These are phyloP conservation scores for Drosophila engyochracea DNA, from an alignment of 2,888 invertebrate genomes.

Conservation along the genomic window DNA sequence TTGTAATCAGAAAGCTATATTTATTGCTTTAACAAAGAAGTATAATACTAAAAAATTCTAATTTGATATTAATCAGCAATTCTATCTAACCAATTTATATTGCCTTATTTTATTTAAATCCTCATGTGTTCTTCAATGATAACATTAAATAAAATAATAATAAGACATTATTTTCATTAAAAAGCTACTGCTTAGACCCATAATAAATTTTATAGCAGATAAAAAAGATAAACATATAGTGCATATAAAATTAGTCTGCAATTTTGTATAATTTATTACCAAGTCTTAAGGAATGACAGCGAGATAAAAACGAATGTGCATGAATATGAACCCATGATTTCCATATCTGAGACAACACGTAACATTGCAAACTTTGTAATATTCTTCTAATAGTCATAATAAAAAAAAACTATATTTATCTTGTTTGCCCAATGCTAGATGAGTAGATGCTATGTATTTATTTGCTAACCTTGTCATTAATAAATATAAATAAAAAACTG, in stretches of 20 bases:
- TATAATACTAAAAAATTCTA: not conserved
- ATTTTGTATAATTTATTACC: not conserved
- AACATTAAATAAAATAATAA: not conserved
- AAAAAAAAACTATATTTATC: not conserved
- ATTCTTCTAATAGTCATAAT: not conserved
- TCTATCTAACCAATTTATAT: not conserved
- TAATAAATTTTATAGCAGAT: not conserved
- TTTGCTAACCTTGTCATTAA: slow-evolving; percentile 1
- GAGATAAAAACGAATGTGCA: slow-evolving; percentile 1
- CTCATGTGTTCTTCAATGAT: not conserved
- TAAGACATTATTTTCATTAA: not conserved
- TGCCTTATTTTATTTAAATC: not conserved
- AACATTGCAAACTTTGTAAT: slow-evolving; percentile 2
- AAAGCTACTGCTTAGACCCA: not conserved
- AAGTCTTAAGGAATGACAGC: not conserved
- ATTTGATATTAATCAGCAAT: not conserved
- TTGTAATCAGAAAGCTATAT: not conserved
- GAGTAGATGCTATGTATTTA: not conserved
- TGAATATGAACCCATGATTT: slow-evolving; percentile 1
- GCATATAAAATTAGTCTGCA: slow-evolving; percentile 4
- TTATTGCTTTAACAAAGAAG: not conserved
- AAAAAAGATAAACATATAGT: not conserved
- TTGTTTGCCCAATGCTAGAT: not conserved
- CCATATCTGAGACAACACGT: not conserved
- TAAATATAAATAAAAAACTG: not conserved